Evolutionary conservation across 23 tunicate species (phyloP), one percentile per base, ranked within the genome.

Genomic region (Clavelina lepadiformis): DNA sequence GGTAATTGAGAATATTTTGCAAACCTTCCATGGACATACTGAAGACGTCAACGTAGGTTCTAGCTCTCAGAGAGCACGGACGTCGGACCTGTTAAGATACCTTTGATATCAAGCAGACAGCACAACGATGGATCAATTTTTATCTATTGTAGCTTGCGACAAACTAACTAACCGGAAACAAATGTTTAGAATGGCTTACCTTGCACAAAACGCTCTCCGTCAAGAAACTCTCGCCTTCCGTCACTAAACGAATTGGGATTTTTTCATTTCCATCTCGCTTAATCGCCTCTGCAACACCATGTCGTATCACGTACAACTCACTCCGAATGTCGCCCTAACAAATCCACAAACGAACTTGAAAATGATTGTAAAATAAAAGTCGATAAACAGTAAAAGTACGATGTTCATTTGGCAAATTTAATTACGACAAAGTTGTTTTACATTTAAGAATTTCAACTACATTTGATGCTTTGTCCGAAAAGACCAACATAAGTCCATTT

Each of bases 21-120:
- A 85, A 61, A 63, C 72, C 69, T 37, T 70, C 68, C 68, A 77
- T 28, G 23, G 79, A 63, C 74, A 85, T 57, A 35, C 68, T 85
- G 55, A 85, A 85, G 2, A 71, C 84, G 47, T 85, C 94, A 7
- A 85, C 84, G 52, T 77, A 85, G 4, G 94, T 85, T 8, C 84
- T 74, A 29, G 94, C 94, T 38, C 79, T 27, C 2, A 85, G 77
- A 4, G 92, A 83, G 64, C 82, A 83, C 29, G 82, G 82, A 5
- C 72, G 65, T n/a, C 79, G 79, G 5, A 72, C 67, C 88, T 81
- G 29, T 20, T 6, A 58, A n/a, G n/a, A n/a, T n/a, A n/a, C n/a
- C n/a, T n/a, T n/a, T n/a, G 19, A 54, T 11, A 44, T 44, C 15
- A 44, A 11, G 49, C n/a, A n/a, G n/a, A n/a, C n/a, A n/a, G n/a